Percentiles rank a stretch among this genome's conserved stretches.
These are phyloP conservation scores for Dreissena rostriformis DNA, from an alignment of 1,140 invertebrate genomes.

Conservation along the genomic window DNA sequence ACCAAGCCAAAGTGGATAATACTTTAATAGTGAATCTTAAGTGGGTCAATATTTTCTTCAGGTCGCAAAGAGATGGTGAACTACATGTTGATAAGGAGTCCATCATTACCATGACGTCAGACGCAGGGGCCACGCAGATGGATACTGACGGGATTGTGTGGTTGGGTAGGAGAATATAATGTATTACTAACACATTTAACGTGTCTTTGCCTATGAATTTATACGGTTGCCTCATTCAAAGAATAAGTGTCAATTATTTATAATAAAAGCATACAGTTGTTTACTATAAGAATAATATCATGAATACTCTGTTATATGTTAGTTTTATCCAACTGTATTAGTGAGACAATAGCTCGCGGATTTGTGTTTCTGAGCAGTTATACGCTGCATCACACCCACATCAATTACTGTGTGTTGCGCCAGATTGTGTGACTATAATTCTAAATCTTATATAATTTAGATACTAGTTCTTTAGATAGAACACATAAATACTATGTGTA, in stretches of 20 bases:
- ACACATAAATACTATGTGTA: no score
- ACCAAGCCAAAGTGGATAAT: no score
- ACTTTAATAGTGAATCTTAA: no score
- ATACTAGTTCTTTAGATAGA: no score
- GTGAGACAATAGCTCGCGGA: not conserved
- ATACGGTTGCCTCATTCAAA: not conserved
- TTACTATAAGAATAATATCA: not conserved
- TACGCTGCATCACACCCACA: no score
- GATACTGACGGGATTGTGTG: conserved; percentile 89
- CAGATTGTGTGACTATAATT: no score
- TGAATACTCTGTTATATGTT: not conserved
- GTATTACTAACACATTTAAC: not conserved
- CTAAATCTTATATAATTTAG: no score
- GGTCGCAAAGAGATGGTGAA: conserved; percentile 86
- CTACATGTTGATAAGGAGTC: conserved; percentile 87
- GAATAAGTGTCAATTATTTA: not conserved
- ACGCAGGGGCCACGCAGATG: conserved; percentile 86
- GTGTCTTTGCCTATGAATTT: not conserved
- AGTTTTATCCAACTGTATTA: not conserved
- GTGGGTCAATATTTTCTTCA: conserved; percentile 50
- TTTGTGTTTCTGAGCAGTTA: no score
- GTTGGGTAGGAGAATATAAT: conserved; percentile 85
- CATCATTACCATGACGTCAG: conserved; percentile 85
- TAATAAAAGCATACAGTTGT: not conserved
- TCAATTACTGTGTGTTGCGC: no score